Percentiles rank a stretch among this genome's conserved stretches.
Evolutionary conservation across 1,140 invertebrate genomes (phyloP).

Genomic region (Apolygus lucorum): DNA sequence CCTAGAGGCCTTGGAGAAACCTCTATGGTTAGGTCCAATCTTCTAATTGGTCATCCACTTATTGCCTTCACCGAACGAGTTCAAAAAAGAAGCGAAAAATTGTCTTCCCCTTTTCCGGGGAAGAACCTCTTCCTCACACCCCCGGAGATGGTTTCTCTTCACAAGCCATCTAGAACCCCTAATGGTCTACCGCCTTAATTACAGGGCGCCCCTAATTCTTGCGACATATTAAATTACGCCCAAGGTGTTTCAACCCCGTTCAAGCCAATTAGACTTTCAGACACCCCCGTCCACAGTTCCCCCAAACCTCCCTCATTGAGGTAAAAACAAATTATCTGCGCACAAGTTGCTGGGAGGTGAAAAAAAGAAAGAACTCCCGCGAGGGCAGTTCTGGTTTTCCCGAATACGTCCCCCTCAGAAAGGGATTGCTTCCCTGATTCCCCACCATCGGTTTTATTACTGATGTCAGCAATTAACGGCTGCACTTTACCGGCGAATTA

Average conservation of each 20-base stretch:
- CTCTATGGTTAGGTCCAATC: not conserved
- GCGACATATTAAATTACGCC: not conserved
- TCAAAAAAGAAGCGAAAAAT: not conserved
- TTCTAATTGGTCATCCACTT: not conserved
- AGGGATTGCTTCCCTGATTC: too few species aligned
- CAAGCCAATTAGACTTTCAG: not conserved
- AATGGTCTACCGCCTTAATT: not conserved
- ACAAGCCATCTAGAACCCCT: not conserved
- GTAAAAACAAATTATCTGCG: not conserved
- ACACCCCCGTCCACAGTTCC: not conserved
- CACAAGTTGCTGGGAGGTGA: too few species aligned
- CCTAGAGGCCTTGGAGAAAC: not conserved
- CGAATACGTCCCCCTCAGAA: too few species aligned
- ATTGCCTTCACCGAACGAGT: not conserved
- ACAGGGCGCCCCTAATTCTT: not conserved
- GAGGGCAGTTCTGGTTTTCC: too few species aligned
- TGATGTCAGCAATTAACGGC: too few species aligned
- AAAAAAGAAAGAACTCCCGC: too few species aligned
- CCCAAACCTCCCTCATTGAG: not conserved
- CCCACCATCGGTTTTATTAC: too few species aligned
- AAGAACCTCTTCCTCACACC: not conserved
- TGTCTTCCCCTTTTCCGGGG: not conserved
- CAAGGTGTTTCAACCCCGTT: not conserved
- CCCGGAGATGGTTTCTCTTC: too few species aligned
- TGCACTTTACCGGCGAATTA: too few species aligned